Conservation (phyloP, 2,888 invertebrate genomes). For the Cephonodes hylas region DNA sequence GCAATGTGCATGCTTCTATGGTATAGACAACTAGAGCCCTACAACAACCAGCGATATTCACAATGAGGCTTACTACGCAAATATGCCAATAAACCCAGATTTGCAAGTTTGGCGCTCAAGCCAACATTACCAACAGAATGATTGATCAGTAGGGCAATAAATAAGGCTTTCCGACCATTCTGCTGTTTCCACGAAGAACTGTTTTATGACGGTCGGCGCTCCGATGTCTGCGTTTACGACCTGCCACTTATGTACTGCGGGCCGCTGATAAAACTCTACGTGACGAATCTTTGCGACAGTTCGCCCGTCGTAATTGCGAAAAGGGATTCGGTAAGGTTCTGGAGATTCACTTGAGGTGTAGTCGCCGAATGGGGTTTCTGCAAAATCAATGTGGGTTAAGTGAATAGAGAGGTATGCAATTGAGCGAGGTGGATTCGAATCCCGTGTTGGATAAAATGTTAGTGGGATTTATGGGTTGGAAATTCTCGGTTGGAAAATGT, state of each 20-base stretch:
- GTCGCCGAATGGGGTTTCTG: too few relatives aligned
- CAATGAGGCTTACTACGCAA: too few relatives aligned
- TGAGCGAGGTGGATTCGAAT: too few relatives aligned
- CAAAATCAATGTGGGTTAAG: too few relatives aligned
- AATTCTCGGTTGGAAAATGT: too few relatives aligned
- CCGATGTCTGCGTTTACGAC: conserved; percentile 1
- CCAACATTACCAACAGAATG: neutral
- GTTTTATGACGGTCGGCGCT: conserved; percentile 5
- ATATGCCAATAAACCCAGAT: neutral
- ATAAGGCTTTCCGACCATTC: neutral
- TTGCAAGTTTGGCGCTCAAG: too few relatives aligned
- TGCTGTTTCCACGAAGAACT: conserved; percentile 1
- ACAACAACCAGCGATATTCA: too few relatives aligned
- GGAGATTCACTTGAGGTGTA: neutral
- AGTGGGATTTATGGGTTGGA: too few relatives aligned
- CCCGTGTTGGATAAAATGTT: too few relatives aligned
- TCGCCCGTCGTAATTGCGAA: neutral
- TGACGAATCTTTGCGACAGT: neutral
- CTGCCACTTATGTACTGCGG: neutral
- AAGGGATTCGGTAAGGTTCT: neutral
- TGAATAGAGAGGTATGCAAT: too few relatives aligned
- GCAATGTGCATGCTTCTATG: too few relatives aligned
- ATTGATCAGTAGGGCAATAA: neutral
- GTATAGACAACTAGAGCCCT: too few relatives aligned
- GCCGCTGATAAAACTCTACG: conserved; percentile 2